Conservation (phyloP, 2,113 vertebrate species). For the Charina bottae region DNA sequence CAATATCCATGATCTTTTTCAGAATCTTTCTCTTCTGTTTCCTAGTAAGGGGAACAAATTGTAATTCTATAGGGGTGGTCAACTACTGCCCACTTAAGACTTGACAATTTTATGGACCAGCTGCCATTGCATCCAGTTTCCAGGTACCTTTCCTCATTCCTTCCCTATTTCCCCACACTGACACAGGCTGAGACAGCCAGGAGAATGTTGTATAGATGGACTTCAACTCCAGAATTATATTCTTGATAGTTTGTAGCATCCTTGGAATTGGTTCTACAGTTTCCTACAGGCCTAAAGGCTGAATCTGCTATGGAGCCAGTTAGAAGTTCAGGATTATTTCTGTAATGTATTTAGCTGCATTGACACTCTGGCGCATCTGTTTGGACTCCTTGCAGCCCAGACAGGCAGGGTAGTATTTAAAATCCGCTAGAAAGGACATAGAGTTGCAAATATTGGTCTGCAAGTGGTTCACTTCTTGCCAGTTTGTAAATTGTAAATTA, state of each 20-base stretch:
- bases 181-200: background rate
- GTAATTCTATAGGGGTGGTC: background rate
- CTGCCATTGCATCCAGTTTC: background rate
- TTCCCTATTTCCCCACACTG: background rate
- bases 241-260: background rate
- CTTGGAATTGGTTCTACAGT: background rate
- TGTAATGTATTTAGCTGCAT: background rate
- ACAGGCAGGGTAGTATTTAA: background rate
- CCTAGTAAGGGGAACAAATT: background rate
- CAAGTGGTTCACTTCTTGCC: accelerated
- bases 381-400: constrained; percentile 10
- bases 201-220: background rate
- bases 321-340: background rate
- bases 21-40: background rate
- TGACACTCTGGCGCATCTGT: background rate
- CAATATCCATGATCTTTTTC: background rate
- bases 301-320: background rate
- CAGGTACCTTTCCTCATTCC: background rate
- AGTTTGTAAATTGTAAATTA: background rate
- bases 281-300: background rate
- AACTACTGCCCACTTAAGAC: background rate
- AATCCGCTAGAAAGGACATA: background rate
- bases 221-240: background rate
- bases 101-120: background rate
- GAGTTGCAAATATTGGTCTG: background rate